Conservation (phyloP, 37 sponge, comb jelly and placozoan species). For the Amphimedon queenslandica region DNA sequence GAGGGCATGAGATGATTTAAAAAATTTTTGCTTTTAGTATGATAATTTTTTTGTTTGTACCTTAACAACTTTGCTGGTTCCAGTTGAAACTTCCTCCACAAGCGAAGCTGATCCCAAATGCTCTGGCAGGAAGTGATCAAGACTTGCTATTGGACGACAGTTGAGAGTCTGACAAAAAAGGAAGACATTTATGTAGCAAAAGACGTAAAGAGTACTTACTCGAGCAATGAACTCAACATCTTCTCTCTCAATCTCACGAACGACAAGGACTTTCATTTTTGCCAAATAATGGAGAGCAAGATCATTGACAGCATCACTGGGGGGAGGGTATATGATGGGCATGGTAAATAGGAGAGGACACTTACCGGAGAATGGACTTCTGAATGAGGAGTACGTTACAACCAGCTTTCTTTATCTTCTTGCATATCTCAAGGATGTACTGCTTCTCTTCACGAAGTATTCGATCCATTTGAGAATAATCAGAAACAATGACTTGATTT, state of each 20-base stretch:
- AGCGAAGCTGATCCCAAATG: constrained; percentile 85
- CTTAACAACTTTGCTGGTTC: constrained; percentile 88
- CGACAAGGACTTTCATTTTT: constrained; percentile 96
- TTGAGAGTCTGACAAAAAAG: constrained; percentile 66
- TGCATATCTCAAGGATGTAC: constrained; percentile 98
- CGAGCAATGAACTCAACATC: constrained; percentile 95
- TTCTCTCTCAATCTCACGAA: constrained; percentile 93
- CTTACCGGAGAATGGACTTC: constrained; percentile 93
- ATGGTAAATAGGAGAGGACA: neutral
- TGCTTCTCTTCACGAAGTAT: constrained; percentile 94
- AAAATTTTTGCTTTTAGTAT: no score
- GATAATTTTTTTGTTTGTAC: constrained; percentile 40
- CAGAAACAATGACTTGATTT: constrained; percentile 95
- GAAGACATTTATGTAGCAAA: neutral
- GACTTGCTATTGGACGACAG: constrained; percentile 93
- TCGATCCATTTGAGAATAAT: constrained; percentile 99
- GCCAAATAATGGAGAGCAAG: constrained; percentile 95
- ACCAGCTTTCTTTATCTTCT: constrained; percentile 98
- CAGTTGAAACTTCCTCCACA: constrained; percentile 90
- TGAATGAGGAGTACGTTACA: constrained; percentile 98
- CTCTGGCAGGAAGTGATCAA: constrained; percentile 97
- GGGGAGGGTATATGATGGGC: neutral
- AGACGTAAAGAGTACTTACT: constrained; percentile 21
- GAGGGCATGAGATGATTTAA: neutral
- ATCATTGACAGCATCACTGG: constrained; percentile 95